These are phyloP conservation scores for Andrena marginata DNA, from an alignment of 2,888 invertebrate species.

Conservation along the genomic window DNA sequence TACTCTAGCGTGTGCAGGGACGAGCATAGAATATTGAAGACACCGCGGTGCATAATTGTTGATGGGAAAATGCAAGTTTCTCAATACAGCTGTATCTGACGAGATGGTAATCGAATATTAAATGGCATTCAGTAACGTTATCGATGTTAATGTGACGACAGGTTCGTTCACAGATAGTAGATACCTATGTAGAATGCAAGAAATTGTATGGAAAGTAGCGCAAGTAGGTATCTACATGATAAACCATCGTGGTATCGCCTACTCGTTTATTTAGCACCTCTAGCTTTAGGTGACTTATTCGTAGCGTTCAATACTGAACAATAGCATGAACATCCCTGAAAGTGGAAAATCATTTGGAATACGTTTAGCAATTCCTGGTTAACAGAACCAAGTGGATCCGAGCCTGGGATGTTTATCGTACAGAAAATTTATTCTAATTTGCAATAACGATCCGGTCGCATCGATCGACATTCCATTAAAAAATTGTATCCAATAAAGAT, in stretches of 20 bases:
- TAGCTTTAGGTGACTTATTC: not conserved
- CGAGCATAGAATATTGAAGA: constrained; percentile 37
- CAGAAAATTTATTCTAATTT: constrained; percentile 3
- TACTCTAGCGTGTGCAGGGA: constrained; percentile 9
- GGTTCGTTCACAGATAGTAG: not conserved
- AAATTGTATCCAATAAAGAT: constrained; percentile 23
- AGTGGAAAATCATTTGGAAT: not conserved
- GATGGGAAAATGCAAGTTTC: constrained; percentile 9
- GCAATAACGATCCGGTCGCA: not conserved
- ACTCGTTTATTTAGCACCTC: not conserved
- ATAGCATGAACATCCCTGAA: not conserved
- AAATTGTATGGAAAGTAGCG: not conserved
- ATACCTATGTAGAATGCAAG: not conserved
- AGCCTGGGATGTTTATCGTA: not conserved
- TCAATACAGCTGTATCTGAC: not conserved
- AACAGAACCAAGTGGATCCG: not conserved
- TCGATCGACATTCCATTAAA: constrained; percentile 38
- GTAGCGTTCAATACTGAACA: not conserved
- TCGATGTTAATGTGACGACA: not conserved
- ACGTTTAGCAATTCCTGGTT: not conserved
- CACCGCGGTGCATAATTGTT: not conserved
- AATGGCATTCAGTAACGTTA: constrained; percentile 2
- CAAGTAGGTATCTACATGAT: not conserved
- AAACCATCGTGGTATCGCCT: not conserved
- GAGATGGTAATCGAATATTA: constrained; percentile 25